Base-by-base conservation (phyloP, 2,888 invertebrate species). In the Merodon equestris region DNA sequence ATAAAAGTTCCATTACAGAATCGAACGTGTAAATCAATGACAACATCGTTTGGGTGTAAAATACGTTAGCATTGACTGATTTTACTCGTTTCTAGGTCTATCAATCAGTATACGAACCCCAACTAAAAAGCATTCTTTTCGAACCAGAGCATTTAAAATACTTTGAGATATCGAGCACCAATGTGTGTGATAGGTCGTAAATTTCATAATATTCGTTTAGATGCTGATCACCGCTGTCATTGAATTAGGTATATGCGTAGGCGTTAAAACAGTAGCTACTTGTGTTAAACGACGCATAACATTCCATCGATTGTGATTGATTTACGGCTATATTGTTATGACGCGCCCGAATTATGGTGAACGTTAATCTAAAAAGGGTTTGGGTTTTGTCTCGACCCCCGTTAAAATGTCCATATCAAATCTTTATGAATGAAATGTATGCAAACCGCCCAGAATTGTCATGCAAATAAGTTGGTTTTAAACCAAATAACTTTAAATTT, bases 251-350 rank as follows among this genome's bases (percentile, higher is more conserved):
- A 44, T 19, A n/a, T 48, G 73, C 47, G 68, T 73, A 79, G 79
- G 68, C 68, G 68, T 63, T 64, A 64, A 73, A 79, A 79, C 79
- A 79, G 79, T 79, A 79, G 79, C 68, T 64, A 27, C 60, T 64
- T 67, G 51, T 47, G 54, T 64, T 61, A 64, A 77, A 51, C 53
- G 73, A 58, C 67, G 51, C 67, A 73, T 77, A 64, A 67, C 72
- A 77, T 77, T 74, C 61, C 68, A 63, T 68, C 68, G 79, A 73
- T 64, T 64, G 58, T 74, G 73, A 79, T 74, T 73, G 73, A 79
- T 79, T 68, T 68, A 79, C 63, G 27, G 56, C 40, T 19, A 61
- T 45, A 51, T 42, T 66, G 64, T 72, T 71, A 66, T 66, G 71
- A 76, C 66, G 27, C 7, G 27, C 27, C 7, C 27, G 7, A 27